Evolutionary conservation across 2,888 invertebrate genomes (phyloP).

Genomic region (Panopea generosa): DNA sequence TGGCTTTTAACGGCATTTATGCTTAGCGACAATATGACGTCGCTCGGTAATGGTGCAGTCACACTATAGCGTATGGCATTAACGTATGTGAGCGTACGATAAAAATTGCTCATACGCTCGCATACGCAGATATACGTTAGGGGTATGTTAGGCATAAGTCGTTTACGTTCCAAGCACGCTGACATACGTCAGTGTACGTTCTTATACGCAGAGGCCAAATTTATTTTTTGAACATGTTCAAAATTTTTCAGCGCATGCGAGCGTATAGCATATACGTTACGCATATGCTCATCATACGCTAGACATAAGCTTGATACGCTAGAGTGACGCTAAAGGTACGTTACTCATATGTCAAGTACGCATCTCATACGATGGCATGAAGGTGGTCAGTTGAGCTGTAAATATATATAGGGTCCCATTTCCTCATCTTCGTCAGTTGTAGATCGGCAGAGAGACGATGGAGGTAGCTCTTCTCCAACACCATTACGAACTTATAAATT

Average conservation of each 20-base stretch:
- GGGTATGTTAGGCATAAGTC: no score
- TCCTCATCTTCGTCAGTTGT: slow-evolving; percentile 16
- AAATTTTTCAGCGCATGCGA: no score
- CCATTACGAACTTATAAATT: not conserved
- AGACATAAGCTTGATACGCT: not conserved
- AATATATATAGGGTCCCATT: slow-evolving; percentile 16
- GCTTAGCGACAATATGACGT: no score
- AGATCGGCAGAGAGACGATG: slow-evolving; percentile 13
- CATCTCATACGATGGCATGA: not conserved
- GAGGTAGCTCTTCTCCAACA: slow-evolving; percentile 29
- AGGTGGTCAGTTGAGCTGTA: not conserved
- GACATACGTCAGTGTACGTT: not conserved
- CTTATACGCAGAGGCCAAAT: not conserved
- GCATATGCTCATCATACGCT: not conserved
- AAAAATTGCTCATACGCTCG: no score
- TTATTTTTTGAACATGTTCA: no score
- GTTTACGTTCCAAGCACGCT: not conserved
- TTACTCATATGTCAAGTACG: slow-evolving; percentile 1
- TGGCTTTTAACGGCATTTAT: no score
- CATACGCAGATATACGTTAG: no score
- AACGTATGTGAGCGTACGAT: no score
- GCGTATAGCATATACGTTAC: no score
- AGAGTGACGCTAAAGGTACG: no score
- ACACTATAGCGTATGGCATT: no score
- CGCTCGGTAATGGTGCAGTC: no score